Evolutionary conservation across 2,113 vertebrate genomes (phyloP).

Genomic region (Hippocampus zosterae): DNA sequence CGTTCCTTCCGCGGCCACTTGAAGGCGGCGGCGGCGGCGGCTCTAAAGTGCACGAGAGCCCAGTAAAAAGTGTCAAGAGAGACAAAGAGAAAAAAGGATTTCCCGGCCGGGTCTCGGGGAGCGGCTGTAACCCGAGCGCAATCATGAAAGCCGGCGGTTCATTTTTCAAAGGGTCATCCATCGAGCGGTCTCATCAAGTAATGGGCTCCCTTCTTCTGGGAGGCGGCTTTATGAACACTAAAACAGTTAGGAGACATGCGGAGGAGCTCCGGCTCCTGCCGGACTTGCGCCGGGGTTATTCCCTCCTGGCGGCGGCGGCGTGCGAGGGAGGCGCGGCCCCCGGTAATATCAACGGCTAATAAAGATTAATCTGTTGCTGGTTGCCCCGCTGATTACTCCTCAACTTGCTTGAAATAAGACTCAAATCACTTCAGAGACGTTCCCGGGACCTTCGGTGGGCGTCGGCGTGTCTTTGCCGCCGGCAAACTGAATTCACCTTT

Average conservation of each 20-base stretch:
- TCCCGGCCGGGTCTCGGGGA: constrained; percentile 67
- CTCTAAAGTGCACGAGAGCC: constrained; percentile 57
- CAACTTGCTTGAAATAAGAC: constrained; percentile 78
- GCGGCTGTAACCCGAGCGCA: constrained; percentile 76
- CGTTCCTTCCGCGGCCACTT: constrained; percentile 26
- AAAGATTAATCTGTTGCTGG: constrained; percentile 81
- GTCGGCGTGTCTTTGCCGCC: constrained; percentile 46
- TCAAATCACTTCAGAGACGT: constrained; percentile 77
- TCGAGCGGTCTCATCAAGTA: constrained; percentile 77
- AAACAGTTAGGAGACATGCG: constrained; percentile 80
- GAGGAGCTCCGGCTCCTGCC: constrained; percentile 72
- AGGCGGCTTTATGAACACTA: constrained; percentile 78
- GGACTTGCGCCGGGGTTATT: constrained; percentile 71
- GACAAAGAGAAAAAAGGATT: constrained; percentile 32
- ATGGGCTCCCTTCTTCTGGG: constrained; percentile 82
- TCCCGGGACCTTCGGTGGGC: constrained; percentile 62
- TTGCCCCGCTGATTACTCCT: constrained; percentile 73
- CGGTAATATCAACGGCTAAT: constrained; percentile 79
- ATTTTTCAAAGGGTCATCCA: constrained; percentile 82
- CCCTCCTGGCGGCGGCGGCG: constrained; percentile 63
- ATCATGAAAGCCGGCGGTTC: constrained; percentile 82
- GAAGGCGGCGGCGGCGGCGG: constrained; percentile 7
- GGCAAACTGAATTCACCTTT: constrained; percentile 47
- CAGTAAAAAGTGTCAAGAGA: constrained; percentile 45
- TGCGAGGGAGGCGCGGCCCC: constrained; percentile 58